Base-by-base conservation (phyloP, 2,797 vertebrate genomes). In the Coluber constrictor region DNA sequence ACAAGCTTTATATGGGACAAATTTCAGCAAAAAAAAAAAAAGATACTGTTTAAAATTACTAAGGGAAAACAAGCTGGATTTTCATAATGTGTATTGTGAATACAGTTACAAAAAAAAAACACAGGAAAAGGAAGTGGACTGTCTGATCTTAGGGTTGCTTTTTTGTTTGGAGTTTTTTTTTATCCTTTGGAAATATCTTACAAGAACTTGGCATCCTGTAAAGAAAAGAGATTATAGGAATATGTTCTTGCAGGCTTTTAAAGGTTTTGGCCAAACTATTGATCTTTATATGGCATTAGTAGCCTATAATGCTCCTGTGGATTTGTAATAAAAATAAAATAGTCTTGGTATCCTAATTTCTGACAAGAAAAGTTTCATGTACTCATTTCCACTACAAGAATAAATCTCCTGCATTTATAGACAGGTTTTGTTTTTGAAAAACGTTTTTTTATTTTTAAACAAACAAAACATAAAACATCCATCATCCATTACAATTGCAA, bases 331-430 rank as follows among this genome's bases (percentile, higher is more conserved):
- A 83, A 60, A 54, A 83, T 9, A 51, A 70, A 20, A 89, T 12
- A 18, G 23, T 11, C 16, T 9, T 57, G 43, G 27, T n/a, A 57
- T 87, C 25, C 60, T 59, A 90, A 56, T 29, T 63, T 27, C 32
- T 87, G 27, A 37, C 6, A 60, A 43, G 18, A 83, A 90, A 66
- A 23, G 11, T 29, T 13, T 15, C 11, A 16, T 86, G 86, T 12
- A 89, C 57, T 60, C 60, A 51, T 86, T 92, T 8, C 15, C 6
- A 15, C 57, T 47, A 70, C 32, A 90, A 87, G 29, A 8, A 29
- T 32, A n/a, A 37, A 15, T 86, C 92, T 94, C 94, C 95, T 95
- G 32, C 66, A 11, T 96, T 87, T 93, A 79, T 57, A 94, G 90
- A 93, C 91, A 94, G 92, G 91, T 0, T 37, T 37, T 37, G n/a